Evolutionary conservation across 2,113 vertebrate genomes (phyloP), one percentile per base, ranked within the genome.

Genomic region (Nibea coibor): DNA sequence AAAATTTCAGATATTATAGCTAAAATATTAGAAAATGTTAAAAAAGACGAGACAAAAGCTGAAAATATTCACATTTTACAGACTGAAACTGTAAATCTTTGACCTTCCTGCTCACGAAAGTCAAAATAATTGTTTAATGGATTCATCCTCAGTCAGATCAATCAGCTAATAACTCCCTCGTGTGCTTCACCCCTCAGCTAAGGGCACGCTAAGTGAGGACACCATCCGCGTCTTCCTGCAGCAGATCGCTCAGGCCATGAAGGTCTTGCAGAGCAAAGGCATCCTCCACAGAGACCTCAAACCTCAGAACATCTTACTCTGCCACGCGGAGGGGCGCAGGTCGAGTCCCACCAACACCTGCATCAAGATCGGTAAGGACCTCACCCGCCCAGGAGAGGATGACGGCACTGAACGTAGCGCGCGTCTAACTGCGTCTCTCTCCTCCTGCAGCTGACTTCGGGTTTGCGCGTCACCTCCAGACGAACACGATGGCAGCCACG

Each of bases 261-360:
- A 95, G 78, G 92, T 97, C 80, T 88, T 99, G 59, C 96, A 97
- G 86, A 96, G 95, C 92, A 98, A 97, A 88, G 98, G 96, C 80
- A 97, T 99, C 90, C 96, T 99, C 83, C 98, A 99, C 86, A 94
- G 98, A 9, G 98, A 99, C 93, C 93, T 99, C 79, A 99, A 99
- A 80, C 98, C 98, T 0, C 98, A 99, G 94, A 99, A 99, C 78
- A 98, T 99, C 71, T 94, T 99, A 67, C 95, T 99, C 24, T 96
- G 97, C 58, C 96, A 96, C 3, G 78, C 93, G 0, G 95, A 95
- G 3, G 96, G 97, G 2, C 96, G 97, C 82, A 96, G 95, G 10
- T 93, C 96, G 71, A 97, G 95, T 76, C 96, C 97, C 81, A 95
- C 91, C 86, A 98, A 95, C 74, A 97, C 96, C 87, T 96, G 96